A percentile compares a stretch with the other conserved stretches of the same genome.
Evolutionary conservation across 2,888 invertebrate species (phyloP).

Genomic region (Dione vanillae): DNA sequence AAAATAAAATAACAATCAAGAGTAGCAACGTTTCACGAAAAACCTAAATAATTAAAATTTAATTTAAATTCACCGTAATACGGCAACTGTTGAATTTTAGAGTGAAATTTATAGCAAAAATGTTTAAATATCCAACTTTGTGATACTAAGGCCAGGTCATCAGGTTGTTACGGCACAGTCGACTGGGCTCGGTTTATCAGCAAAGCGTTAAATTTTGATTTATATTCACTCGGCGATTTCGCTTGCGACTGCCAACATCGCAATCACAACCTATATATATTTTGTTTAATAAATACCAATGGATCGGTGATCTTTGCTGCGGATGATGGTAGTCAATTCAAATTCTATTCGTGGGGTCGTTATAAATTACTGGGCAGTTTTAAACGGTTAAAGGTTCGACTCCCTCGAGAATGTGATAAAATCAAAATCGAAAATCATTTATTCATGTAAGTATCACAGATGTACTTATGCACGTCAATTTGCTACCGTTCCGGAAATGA

Average conservation of each 20-base stretch:
- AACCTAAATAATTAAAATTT: not conserved
- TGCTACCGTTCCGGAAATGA: too few relatives aligned
- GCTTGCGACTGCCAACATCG: constrained; percentile 42
- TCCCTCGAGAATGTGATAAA: too few relatives aligned
- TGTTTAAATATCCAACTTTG: not conserved
- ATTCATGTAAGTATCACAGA: too few relatives aligned
- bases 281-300: too few relatives aligned
- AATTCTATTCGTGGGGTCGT: too few relatives aligned
- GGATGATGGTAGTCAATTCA: too few relatives aligned
- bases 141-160: constrained; percentile 35
- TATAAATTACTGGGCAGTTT: too few relatives aligned
- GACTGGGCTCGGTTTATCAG: constrained; percentile 59
- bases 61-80: constrained; percentile 17
- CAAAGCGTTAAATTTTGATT: constrained; percentile 61
- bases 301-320: too few relatives aligned
- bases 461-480: too few relatives aligned
- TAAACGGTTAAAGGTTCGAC: too few relatives aligned
- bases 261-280: too few relatives aligned
- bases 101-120: constrained; percentile 15
- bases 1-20: not conserved
- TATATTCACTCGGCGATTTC: constrained; percentile 55
- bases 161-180: constrained; percentile 48
- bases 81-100: constrained; percentile 16
- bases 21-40: not conserved
- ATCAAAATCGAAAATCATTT: too few relatives aligned